Conservation (phyloP, 37 sponge, comb jelly and placozoan genomes). For the Theonella swinhoei region DNA sequence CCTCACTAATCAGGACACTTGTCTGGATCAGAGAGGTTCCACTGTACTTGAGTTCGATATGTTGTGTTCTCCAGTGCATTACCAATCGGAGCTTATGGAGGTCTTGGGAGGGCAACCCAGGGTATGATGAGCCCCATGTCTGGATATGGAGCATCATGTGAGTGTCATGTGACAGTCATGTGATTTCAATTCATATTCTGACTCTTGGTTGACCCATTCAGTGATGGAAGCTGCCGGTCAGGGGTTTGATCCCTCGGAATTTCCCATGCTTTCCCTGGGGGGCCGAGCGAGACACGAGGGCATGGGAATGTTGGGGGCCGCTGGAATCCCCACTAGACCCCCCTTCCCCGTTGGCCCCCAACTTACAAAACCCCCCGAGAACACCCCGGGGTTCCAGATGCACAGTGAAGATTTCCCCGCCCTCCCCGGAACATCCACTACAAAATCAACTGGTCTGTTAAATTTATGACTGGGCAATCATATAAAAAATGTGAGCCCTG, state of each 20-base stretch:
- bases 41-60: not conserved
- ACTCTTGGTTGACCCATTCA: not conserved
- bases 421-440: conserved; percentile 82
- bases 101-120: conserved; percentile 42
- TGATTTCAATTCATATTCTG: not conserved
- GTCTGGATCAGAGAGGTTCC: too few species aligned
- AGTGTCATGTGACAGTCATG: not conserved
- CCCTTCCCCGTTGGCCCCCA: conserved; percentile 33
- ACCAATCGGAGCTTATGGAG: conserved; percentile 53
- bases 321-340: not conserved
- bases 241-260: conserved; percentile 68
- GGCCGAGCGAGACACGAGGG: conserved; percentile 36
- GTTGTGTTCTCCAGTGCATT: conserved; percentile 38
- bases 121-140: conserved; percentile 68
- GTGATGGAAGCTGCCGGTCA: conserved; percentile 34
- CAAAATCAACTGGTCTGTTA: conserved; percentile 35
- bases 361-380: conserved; percentile 64
- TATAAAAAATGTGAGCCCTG: not conserved
- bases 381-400: conserved; percentile 92
- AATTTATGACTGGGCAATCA: not conserved
- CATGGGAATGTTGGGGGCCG: conserved; percentile 6
- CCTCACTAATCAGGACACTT: too few species aligned
- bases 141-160: conserved; percentile 45
- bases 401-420: conserved; percentile 99
- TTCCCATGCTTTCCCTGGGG: conserved; percentile 48